These are phyloP conservation scores for Chaetorhynchus papuensis DNA, from an alignment of 2,113 vertebrate species.

Conservation along the genomic window DNA sequence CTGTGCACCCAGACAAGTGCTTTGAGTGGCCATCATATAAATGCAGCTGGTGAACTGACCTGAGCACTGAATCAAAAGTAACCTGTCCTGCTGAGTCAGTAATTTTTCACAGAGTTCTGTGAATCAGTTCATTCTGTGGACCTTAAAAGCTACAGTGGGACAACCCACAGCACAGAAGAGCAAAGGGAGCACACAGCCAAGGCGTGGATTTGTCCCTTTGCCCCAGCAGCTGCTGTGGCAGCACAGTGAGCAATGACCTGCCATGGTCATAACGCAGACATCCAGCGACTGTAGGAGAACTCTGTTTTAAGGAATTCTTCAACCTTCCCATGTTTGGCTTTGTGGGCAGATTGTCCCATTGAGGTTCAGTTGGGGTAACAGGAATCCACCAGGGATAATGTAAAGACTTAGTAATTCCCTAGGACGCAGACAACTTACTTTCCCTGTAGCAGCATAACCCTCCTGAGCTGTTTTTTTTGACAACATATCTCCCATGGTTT, in stretches of 20 bases:
- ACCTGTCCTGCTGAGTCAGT: neutral
- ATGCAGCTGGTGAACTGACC: neutral
- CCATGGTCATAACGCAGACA: rapidly evolving
- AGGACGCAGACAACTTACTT: neutral
- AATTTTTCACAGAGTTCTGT: neutral
- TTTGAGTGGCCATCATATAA: rapidly evolving
- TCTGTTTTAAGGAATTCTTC: neutral
- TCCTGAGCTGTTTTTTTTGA: neutral
- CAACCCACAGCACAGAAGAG: neutral
- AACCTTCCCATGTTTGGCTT: neutral
- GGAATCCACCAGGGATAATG: neutral
- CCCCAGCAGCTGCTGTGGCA: neutral
- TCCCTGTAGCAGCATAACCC: neutral
- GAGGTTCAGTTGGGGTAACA: neutral
- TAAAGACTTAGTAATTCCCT: neutral
- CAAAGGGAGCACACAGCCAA: neutral
- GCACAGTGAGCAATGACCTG: neutral
- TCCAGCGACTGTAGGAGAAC: rapidly evolving
- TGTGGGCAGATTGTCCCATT: neutral
- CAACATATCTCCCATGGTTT: neutral
- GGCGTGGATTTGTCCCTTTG: neutral
- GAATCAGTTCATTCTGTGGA: neutral
- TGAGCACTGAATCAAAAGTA: neutral
- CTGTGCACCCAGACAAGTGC: neutral
- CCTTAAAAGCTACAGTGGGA: neutral